phyloP scores from a whole-genome alignment of 2,113 vertebrate species.

The Chitala chitala region DNA sequence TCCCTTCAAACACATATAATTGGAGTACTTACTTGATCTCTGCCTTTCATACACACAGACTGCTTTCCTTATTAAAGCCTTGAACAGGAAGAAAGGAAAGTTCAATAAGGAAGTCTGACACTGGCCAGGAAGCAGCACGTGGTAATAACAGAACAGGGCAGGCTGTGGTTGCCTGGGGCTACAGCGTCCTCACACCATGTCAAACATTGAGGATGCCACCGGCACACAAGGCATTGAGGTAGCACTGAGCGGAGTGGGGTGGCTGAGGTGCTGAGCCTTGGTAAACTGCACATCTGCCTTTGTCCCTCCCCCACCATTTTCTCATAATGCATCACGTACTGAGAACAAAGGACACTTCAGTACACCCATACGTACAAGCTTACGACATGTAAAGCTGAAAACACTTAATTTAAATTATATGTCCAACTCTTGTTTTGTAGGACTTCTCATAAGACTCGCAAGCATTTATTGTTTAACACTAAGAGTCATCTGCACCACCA shows the following conservation, averaged over 20 bases:
- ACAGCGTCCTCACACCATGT: too few relatives aligned
- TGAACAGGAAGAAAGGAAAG: conserved; percentile 1
- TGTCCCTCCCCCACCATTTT: neutral
- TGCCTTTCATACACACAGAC: neutral
- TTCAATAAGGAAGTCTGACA: neutral
- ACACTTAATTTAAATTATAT: too few relatives aligned
- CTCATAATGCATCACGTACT: neutral
- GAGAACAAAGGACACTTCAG: neutral
- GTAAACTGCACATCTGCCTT: neutral
- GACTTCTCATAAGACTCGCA: too few relatives aligned
- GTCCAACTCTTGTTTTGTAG: too few relatives aligned
- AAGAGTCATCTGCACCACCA: neutral
- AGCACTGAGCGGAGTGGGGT: neutral
- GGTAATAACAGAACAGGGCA: neutral
- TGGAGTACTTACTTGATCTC: neutral
- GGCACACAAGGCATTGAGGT: neutral
- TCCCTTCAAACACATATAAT: neutral
- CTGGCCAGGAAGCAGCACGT: neutral
- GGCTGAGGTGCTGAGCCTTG: neutral
- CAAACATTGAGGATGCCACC: too few relatives aligned
- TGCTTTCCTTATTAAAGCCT: neutral
- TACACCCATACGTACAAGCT: neutral
- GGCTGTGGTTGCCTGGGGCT: too few relatives aligned
- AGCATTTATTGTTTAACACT: too few relatives aligned
- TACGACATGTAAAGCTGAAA: neutral